Evolutionary conservation across 1,140 invertebrate genomes (phyloP), one percentile per base, ranked within the genome.

Genomic region (Druon quercuslanigerum): DNA sequence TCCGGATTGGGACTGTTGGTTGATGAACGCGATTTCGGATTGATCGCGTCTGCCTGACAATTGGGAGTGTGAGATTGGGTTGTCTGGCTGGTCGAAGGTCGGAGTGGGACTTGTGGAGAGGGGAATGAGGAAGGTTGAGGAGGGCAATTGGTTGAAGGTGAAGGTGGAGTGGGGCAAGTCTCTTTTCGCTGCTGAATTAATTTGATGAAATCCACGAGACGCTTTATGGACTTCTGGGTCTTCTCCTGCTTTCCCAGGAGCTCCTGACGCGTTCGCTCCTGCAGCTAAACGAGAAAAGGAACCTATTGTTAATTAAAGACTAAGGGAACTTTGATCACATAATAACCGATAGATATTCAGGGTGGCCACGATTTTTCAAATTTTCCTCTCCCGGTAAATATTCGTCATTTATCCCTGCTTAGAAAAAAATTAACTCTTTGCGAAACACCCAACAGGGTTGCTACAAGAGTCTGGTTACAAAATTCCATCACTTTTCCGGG

Each of bases 61-160:
- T 25, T n/a, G n/a, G n/a, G n/a, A n/a, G n/a, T 57, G 51, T 52
- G 50, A 57, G 51, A 51, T 51, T 66, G 66, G 71, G 5, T 17
- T 17, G 25, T 51, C 52, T 72, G 73, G 72, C 57, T 71, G 50
- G 33, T 77, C 74, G 81, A 71, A 46, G 51, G 73, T 73, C 78
- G 81, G 16, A 82, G 79, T 60, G 52, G 78, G 73, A 70, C 80
- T 81, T 19, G 81, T 19, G 74, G 83, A 56, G 85, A 91, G 84
- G 71, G 90, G 90, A 86, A 91, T 89, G 82, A 91, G 89, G 84
- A 88, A 85, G 80, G 89, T 90, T 46, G 90, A 90, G 76, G 90
- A 75, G 70, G 90, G 89, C 71, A 90, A 78, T 75, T 90, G 86
- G 19, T 82, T 83, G 88, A 91, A 79, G 60, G 83, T 79, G 82